Base-by-base conservation (phyloP, 2,888 invertebrate species). In the Seira musarum region DNA sequence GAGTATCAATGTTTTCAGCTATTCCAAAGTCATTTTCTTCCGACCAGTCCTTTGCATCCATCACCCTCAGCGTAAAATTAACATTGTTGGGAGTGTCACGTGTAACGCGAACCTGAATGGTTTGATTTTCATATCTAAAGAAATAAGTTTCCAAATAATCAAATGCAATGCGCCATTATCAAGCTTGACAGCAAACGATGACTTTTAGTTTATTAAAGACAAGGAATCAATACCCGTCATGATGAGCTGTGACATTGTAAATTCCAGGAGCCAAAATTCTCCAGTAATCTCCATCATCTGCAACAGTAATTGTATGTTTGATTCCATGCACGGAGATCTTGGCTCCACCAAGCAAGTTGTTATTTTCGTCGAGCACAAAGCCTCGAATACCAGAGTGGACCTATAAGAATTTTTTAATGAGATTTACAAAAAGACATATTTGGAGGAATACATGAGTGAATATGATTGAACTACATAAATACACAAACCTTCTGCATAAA, bases 231-330 rank as follows among this genome's bases (percentile, higher is more conserved):
- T 89, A 95, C 91, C 94, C 95, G 70, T 91, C 89, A 25, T 93
- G 94, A 70, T 90, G 90, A 0, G 93, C 94, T 3, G 94, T 95
- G 60, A 98, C 88, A 84, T 93, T 93, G 88, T 98, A 97, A 5
- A 89, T 91, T 21, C 98, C 98, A 0, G 98, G 97, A 15, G 93
- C 88, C 6, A 99, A 90, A 25, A 99, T 89, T 30, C 97, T 91
- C 96, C 96, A 99, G 89, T 94, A 99, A 90, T 99, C 98, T 0
- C 99, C 99, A 82, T 91, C 91, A 6, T 88, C 88, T 0, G 93
- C 93, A 0, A 94, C 91, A 49, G 90, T 91, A 0, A 95, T 92
- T 1, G 90, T 89, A 88, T 97, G 97, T 35, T 92, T 90, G 70
- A 95, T 93, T 0, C 94, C 95, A 84, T 92, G 90, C 0, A 98